A percentile compares a stretch with the other conserved stretches of the same genome.
Conservation (phyloP, 2,113 vertebrate genomes). For the Murina feae region DNA sequence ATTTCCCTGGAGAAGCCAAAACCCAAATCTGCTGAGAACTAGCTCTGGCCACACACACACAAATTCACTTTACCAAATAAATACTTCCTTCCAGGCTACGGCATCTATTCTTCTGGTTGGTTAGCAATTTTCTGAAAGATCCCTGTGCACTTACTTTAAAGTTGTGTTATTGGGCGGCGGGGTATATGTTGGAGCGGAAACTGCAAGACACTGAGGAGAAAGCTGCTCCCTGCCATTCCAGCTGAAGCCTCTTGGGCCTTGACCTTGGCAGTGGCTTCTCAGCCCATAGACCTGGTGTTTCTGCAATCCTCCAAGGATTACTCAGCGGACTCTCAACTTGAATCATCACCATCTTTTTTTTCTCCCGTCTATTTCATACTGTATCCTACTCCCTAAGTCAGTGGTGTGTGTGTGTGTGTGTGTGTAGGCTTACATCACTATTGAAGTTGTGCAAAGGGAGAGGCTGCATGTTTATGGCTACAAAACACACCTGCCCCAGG, state of each 20-base stretch:
- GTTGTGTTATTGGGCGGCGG: not conserved
- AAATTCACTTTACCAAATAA: constrained; percentile 29
- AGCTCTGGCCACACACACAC: not conserved
- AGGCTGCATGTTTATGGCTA: not conserved
- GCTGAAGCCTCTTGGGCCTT: not conserved
- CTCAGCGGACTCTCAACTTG: not conserved
- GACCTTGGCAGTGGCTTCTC: not conserved
- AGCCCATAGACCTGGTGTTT: not conserved
- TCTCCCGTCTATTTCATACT: not conserved
- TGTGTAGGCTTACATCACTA: not conserved
- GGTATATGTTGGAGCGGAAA: not conserved
- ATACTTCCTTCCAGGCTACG: not conserved
- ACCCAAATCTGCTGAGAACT: not conserved
- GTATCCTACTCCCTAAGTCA: not conserved
- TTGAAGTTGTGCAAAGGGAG: not conserved
- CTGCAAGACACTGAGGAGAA: not conserved
- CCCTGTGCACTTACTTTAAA: not conserved
- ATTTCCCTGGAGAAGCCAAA: not conserved
- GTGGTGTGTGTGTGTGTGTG: not conserved
- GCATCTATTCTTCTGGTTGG: not conserved
- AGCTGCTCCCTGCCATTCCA: not conserved
- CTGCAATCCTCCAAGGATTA: not conserved
- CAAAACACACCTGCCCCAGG: not conserved
- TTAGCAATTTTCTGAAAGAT: not conserved
- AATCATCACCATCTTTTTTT: not conserved